Percentiles rank a stretch among this genome's conserved stretches.
Evolutionary conservation across 2,888 invertebrate genomes (phyloP).

Genomic region (Oscheius myriophilus): DNA sequence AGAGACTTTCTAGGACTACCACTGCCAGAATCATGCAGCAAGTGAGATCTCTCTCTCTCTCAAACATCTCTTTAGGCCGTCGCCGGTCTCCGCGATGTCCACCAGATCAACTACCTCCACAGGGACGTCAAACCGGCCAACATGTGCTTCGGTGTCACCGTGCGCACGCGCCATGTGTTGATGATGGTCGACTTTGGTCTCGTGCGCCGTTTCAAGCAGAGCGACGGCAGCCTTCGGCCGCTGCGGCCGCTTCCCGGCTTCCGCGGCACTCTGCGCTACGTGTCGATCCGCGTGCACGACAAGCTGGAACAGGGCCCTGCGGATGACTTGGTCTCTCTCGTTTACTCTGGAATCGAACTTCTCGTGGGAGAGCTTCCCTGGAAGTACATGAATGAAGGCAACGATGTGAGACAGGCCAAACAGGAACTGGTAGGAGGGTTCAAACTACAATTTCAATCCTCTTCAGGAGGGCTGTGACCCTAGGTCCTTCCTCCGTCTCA

Average conservation of each 20-base stretch:
- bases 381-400: constrained; percentile 30
- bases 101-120: constrained; percentile 58
- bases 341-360: constrained; percentile 51
- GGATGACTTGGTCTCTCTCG: constrained; percentile 52
- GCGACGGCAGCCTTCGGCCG: constrained; percentile 42
- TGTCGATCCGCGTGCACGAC: constrained; percentile 53
- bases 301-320: constrained; percentile 49
- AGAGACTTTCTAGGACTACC: constrained; percentile 45
- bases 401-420: constrained; percentile 47
- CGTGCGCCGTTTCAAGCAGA: constrained; percentile 49
- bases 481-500: constrained; percentile 11
- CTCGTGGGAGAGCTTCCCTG: constrained; percentile 51
- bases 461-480: neutral
- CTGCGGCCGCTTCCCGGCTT: constrained; percentile 46
- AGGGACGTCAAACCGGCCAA: constrained; percentile 60
- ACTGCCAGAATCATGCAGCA: constrained; percentile 46
- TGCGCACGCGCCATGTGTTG: constrained; percentile 47
- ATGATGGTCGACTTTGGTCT: constrained; percentile 57
- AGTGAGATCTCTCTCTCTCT: constrained; percentile 18
- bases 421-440: constrained; percentile 44
- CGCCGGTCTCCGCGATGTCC: constrained; percentile 60
- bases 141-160: constrained; percentile 58
- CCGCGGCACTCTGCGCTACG: constrained; percentile 65
- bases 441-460: neutral
- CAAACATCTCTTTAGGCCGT: constrained; percentile 41